These are phyloP conservation scores for Tichodroma muraria DNA, from an alignment of 2,113 vertebrate species.

Conservation along the genomic window DNA sequence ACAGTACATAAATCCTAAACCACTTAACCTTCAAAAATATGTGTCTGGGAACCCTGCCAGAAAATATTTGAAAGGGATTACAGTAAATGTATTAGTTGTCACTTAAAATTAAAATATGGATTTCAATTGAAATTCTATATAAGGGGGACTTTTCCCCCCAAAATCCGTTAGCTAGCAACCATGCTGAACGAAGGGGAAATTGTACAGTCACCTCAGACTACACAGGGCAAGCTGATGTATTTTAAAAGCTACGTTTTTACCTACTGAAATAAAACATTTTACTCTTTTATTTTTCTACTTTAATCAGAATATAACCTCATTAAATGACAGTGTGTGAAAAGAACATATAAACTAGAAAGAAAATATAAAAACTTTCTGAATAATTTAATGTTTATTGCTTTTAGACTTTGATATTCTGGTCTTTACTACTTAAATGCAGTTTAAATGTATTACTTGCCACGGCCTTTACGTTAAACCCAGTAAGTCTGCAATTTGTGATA, in stretches of 20 bases:
- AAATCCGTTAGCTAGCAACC: neutral
- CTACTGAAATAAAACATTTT: conserved; percentile 40
- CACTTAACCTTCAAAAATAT: conserved; percentile 37
- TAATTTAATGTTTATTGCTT: conserved; percentile 66
- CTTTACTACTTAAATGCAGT: conserved; percentile 68
- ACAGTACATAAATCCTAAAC: conserved; percentile 21
- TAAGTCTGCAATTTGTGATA: conserved; percentile 59
- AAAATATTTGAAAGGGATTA: conserved; percentile 32
- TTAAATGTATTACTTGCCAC: conserved; percentile 70
- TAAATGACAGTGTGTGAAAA: conserved; percentile 55
- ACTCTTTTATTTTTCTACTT: conserved; percentile 34
- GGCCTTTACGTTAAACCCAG: conserved; percentile 55
- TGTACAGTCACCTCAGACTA: neutral
- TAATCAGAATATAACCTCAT: conserved; percentile 63
- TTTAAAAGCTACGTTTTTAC: conserved; percentile 23
- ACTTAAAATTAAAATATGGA: conserved; percentile 49
- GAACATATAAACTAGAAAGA: conserved; percentile 48
- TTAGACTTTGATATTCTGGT: conserved; percentile 51
- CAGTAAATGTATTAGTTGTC: conserved; percentile 4
- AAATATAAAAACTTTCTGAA: conserved; percentile 62
- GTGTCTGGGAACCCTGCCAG: neutral
- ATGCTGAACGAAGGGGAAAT: neutral
- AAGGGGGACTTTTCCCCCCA: neutral
- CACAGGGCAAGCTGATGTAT: neutral
- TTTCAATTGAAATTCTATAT: neutral